These are phyloP conservation scores for Thereuonema tuberculata DNA, from an alignment of 1,140 invertebrate genomes.

Conservation along the genomic window DNA sequence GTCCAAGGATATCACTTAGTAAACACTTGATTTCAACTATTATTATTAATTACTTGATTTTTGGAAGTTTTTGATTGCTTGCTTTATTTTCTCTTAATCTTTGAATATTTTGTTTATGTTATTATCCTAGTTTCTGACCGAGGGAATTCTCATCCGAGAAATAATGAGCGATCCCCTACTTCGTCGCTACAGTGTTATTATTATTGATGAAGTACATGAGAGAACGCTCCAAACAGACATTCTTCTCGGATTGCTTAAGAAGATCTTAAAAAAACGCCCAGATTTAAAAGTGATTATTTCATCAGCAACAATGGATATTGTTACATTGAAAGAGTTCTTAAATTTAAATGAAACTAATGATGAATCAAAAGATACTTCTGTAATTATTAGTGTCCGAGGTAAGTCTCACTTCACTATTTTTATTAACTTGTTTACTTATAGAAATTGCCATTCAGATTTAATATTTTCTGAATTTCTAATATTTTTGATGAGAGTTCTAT, in stretches of 20 bases:
- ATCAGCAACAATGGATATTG: constrained; percentile 89
- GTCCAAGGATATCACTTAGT: too few species aligned
- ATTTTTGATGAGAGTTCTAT: too few species aligned
- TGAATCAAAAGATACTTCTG: constrained; percentile 49
- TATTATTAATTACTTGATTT: not conserved
- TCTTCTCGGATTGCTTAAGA: constrained; percentile 83
- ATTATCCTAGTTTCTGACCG: constrained; percentile 73
- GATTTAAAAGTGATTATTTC: constrained; percentile 76
- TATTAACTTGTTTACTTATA: too few species aligned
- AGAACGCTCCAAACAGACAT: constrained; percentile 85
- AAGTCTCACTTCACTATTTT: too few species aligned
- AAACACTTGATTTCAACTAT: too few species aligned
- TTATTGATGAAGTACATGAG: constrained; percentile 95
- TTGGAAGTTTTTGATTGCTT: not conserved
- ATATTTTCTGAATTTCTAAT: too few species aligned
- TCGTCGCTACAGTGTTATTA: constrained; percentile 73
- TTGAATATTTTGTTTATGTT: constrained; percentile 12
- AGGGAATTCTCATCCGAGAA: constrained; percentile 85
- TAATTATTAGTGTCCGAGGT: constrained; percentile 65
- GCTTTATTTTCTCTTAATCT: constrained; percentile 2
- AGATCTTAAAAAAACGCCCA: constrained; percentile 73
- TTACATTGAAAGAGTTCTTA: constrained; percentile 75
- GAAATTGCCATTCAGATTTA: too few species aligned
- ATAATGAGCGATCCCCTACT: constrained; percentile 89
- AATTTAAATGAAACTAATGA: constrained; percentile 47